Conservation (phyloP, 2,888 invertebrate genomes). For the Drosophila cognata region DNA sequence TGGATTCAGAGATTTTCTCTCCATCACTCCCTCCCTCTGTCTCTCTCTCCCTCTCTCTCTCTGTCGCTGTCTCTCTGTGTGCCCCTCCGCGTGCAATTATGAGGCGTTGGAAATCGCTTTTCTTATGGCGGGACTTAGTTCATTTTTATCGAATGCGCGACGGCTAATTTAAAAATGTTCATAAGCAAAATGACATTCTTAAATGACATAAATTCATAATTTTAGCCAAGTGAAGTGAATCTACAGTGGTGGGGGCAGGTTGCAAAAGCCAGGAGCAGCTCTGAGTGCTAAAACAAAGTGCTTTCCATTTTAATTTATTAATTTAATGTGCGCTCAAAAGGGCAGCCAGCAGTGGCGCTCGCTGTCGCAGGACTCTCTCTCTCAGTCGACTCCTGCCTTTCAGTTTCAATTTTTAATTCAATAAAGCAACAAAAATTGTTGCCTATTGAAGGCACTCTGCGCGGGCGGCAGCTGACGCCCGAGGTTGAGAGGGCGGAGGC, state of each 20-base stretch:
- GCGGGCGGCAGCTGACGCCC: constrained; percentile 37
- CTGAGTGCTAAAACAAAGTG: constrained; percentile 76
- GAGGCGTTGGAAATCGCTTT: constrained; percentile 50
- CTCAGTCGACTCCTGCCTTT: constrained; percentile 13
- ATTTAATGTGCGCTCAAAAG: constrained; percentile 69
- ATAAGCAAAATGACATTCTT: constrained; percentile 61
- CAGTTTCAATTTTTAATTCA: constrained; percentile 78
- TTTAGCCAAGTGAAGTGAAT: constrained; percentile 29
- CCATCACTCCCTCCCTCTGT: not conserved
- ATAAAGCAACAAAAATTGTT: constrained; percentile 70
- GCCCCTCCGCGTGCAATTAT: constrained; percentile 33
- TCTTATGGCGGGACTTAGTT: constrained; percentile 33
- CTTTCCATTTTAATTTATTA: constrained; percentile 81
- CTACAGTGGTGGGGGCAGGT: not conserved
- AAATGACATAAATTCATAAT: constrained; percentile 79
- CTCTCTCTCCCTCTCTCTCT: not conserved
- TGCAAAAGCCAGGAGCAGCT: not conserved
- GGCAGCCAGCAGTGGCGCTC: constrained; percentile 25
- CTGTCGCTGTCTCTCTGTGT: not conserved
- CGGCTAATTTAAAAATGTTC: constrained; percentile 72
- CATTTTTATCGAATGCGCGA: constrained; percentile 35
- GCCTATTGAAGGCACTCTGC: constrained; percentile 55
- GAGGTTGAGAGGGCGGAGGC: constrained; percentile 1
- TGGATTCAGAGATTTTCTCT: constrained; percentile 32
- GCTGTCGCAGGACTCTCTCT: constrained; percentile 4